Conservation (phyloP, 2,888 invertebrate genomes). For the Pseudanteris insignis region DNA sequence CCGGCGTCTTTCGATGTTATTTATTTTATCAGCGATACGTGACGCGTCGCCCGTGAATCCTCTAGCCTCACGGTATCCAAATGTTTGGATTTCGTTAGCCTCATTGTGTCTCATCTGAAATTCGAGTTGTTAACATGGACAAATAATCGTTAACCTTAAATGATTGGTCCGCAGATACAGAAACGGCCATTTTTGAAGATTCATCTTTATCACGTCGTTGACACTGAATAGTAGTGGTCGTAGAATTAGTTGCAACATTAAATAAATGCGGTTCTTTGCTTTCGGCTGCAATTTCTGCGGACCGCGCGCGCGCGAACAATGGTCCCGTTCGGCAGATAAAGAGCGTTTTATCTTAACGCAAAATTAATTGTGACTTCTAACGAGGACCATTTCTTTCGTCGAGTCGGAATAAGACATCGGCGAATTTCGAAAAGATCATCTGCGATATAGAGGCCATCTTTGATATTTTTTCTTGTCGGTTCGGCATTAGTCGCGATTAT, state of each 20-base stretch:
- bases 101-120: slow-evolving; percentile 40
- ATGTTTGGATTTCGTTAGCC: slow-evolving; percentile 40
- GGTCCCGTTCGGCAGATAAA: slow-evolving; percentile 15
- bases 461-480: slow-evolving; percentile 49
- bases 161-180: slow-evolving; percentile 30
- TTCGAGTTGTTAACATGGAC: slow-evolving; percentile 37
- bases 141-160: slow-evolving; percentile 44
- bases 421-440: slow-evolving; percentile 37
- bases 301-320: slow-evolving; percentile 17
- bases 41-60: slow-evolving; percentile 29
- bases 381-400: slow-evolving; percentile 35
- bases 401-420: slow-evolving; percentile 41
- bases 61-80: slow-evolving; percentile 29
- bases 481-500: slow-evolving; percentile 64
- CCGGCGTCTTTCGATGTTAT: slow-evolving; percentile 41
- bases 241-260: slow-evolving; percentile 23
- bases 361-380: slow-evolving; percentile 42
- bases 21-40: slow-evolving; percentile 46
- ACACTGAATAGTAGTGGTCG: slow-evolving; percentile 22
- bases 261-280: slow-evolving; percentile 22
- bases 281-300: slow-evolving; percentile 17
- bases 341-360: slow-evolving; percentile 30
- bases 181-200: slow-evolving; percentile 39
- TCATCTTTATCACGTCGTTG: slow-evolving; percentile 43
- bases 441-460: slow-evolving; percentile 40